These are phyloP conservation scores for Prenolepis imparis DNA, from an alignment of 2,888 invertebrate genomes.

Conservation along the genomic window DNA sequence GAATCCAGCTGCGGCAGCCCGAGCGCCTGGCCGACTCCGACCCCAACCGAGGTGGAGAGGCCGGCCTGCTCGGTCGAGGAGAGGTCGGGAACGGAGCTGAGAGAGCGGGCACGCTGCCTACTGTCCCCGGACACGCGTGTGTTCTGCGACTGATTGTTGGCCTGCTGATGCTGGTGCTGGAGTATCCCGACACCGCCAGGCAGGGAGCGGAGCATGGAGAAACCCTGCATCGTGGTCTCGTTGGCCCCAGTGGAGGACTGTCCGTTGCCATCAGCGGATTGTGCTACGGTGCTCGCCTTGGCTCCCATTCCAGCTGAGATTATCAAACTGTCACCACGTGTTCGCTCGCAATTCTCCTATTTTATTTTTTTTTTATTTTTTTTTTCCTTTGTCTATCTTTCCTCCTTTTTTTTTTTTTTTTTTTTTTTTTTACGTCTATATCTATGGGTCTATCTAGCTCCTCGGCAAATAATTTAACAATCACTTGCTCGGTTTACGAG, in stretches of 20 bases:
- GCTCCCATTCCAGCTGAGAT: slow-evolving; percentile 90
- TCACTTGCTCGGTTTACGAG: not conserved
- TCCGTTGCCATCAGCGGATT: slow-evolving; percentile 87
- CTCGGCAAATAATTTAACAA: not conserved
- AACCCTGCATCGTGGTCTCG: slow-evolving; percentile 88
- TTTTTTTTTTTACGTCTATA: not conserved
- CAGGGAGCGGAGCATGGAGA: slow-evolving; percentile 91
- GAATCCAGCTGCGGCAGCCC: slow-evolving; percentile 90
- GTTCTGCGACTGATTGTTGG: slow-evolving; percentile 82
- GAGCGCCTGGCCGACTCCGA: slow-evolving; percentile 90
- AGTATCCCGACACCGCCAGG: slow-evolving; percentile 91
- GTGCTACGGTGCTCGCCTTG: slow-evolving; percentile 92
- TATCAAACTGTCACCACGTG: slow-evolving; percentile 36
- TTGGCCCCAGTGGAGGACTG: slow-evolving; percentile 92
- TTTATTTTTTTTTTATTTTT: not conserved
- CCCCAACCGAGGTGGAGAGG: slow-evolving; percentile 89
- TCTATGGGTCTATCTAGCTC: not conserved
- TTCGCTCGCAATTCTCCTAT: not conserved
- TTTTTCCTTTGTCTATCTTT: not conserved
- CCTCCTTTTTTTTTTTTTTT: not conserved
- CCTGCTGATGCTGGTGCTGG: slow-evolving; percentile 88
- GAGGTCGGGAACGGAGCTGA: slow-evolving; percentile 94
- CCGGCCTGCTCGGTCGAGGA: slow-evolving; percentile 88
- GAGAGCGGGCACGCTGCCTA: slow-evolving; percentile 93
- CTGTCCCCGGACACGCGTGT: slow-evolving; percentile 83